Evolutionary conservation across 1,140 invertebrate genomes (phyloP).

Genomic region (Drosophila ironensis): DNA sequence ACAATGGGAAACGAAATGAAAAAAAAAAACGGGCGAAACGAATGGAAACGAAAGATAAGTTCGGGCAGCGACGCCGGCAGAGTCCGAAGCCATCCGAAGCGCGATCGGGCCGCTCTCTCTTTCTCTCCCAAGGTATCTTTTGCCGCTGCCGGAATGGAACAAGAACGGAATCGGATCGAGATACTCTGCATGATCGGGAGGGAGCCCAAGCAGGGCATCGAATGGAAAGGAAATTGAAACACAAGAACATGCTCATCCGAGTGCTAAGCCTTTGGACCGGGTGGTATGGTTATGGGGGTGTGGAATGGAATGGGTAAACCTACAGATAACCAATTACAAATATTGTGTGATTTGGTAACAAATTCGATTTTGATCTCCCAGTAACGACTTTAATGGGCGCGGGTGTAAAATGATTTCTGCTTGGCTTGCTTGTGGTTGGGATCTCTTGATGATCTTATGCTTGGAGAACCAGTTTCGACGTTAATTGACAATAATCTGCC

Average conservation of each 20-base stretch:
- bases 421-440: constrained; percentile 20
- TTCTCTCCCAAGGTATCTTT: no score
- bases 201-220: constrained; percentile 10
- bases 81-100: background rate
- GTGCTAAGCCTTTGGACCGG: no score
- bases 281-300: no score
- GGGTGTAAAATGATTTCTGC: constrained; percentile 42
- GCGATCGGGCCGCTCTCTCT: background rate
- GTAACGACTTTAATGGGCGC: constrained; percentile 25
- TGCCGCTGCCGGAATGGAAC: no score
- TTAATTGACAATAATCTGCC: constrained; percentile 61
- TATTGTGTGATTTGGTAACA: no score
- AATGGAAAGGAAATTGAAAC: constrained; percentile 17
- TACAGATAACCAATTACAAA: no score
- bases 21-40: constrained; percentile 20
- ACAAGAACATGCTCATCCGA: background rate
- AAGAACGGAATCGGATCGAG: constrained; percentile 55
- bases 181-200: no score
- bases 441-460: constrained; percentile 50
- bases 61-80: constrained; percentile 1
- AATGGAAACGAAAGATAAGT: background rate
- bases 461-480: constrained; percentile 51
- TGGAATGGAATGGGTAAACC: background rate
- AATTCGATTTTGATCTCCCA: no score
- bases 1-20: constrained; percentile 47